phyloP scores from a whole-genome alignment of 2,113 vertebrate genomes.

The Myotis lucifugus region DNA sequence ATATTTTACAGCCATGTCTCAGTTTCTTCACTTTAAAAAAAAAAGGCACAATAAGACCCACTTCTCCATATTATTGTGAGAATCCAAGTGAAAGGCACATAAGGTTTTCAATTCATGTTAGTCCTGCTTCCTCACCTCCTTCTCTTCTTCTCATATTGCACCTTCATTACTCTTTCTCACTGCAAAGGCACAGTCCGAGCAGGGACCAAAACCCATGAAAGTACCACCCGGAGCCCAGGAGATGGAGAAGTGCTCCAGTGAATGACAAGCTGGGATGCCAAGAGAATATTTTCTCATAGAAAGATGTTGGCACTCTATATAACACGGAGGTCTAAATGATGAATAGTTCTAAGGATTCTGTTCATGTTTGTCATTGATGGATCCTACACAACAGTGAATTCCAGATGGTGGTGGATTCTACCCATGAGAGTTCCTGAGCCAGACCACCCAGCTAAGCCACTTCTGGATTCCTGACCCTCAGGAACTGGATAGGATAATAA shows the following conservation, averaged over 20 bases:
- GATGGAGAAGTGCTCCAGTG: background rate
- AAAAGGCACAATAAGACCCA: background rate
- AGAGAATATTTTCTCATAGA: background rate
- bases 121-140: background rate
- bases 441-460: background rate
- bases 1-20: background rate
- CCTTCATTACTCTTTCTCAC: background rate
- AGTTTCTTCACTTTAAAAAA: background rate
- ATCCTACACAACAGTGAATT: background rate
- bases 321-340: background rate
- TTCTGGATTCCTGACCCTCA: background rate
- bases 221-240: background rate
- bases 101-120: background rate
- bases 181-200: background rate
- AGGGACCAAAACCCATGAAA: background rate
- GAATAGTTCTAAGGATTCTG: too few relatives aligned
- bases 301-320: background rate
- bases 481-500: background rate
- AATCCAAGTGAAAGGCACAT: background rate
- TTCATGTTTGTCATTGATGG: background rate
- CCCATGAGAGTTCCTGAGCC: background rate
- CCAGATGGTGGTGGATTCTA: background rate
- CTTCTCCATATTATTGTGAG: background rate
- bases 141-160: background rate
- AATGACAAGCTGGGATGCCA: background rate